phyloP scores from a whole-genome alignment of 1,140 invertebrate species.

The Sinonovacula constricta region DNA sequence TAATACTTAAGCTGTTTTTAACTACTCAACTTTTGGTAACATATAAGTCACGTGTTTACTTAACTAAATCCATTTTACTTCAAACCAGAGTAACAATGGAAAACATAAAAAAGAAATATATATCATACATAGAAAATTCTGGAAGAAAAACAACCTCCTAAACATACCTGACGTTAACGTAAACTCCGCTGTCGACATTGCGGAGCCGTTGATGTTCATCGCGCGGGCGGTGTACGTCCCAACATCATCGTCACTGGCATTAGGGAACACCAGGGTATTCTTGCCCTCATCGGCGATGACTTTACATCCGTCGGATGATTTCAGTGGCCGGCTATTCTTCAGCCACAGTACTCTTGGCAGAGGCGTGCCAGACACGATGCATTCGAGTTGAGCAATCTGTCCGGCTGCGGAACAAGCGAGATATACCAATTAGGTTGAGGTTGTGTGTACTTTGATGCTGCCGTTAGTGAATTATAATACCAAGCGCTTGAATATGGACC shows the following conservation, averaged over 20 bases:
- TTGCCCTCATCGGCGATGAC: slow-evolving; percentile 91
- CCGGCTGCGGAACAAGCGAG: slow-evolving; percentile 68
- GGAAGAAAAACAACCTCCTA: too few species aligned
- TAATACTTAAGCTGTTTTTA: too few species aligned
- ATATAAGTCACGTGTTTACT: too few species aligned
- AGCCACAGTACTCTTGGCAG: slow-evolving; percentile 79
- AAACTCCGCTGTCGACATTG: slow-evolving; percentile 84
- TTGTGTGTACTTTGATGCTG: too few species aligned
- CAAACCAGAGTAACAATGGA: too few species aligned
- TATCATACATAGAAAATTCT: too few species aligned
- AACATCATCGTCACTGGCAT: slow-evolving; percentile 95
- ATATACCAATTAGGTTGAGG: too few species aligned
- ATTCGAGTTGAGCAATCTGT: slow-evolving; percentile 67
- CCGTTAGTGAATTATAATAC: too few species aligned
- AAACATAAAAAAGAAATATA: too few species aligned
- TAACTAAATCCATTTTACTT: too few species aligned
- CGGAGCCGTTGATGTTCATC: slow-evolving; percentile 90
- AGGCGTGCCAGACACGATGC: slow-evolving; percentile 72
- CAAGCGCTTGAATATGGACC: too few species aligned
- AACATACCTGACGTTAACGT: slow-evolving; percentile 67
- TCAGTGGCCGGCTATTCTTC: slow-evolving; percentile 91
- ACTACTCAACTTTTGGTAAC: too few species aligned
- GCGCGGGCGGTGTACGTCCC: slow-evolving; percentile 97
- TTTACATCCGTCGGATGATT: slow-evolving; percentile 87
- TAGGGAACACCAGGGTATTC: slow-evolving; percentile 93